phyloP scores from a whole-genome alignment of 2,888 invertebrate species.

The Cataglyphis altisquamis region DNA sequence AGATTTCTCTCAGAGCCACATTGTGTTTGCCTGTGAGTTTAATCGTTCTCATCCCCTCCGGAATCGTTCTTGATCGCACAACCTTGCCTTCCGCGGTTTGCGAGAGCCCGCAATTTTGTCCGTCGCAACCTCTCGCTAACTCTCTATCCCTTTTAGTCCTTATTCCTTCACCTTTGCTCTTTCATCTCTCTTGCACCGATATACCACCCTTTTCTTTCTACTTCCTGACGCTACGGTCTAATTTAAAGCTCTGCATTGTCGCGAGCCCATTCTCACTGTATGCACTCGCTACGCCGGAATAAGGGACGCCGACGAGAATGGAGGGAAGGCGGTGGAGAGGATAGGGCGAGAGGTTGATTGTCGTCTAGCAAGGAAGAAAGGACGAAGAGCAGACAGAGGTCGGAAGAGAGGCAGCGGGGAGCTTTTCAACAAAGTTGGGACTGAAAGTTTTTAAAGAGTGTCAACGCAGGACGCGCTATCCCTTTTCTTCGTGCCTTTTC shows the following conservation, averaged over 20 bases:
- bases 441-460: constrained; percentile 82
- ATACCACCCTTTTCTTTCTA: constrained; percentile 8
- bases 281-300: constrained; percentile 66
- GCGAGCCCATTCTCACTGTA: constrained; percentile 63
- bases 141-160: neutral
- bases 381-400: constrained; percentile 46
- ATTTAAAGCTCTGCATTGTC: constrained; percentile 79
- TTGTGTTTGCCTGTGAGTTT: constrained; percentile 66
- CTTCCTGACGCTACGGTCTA: constrained; percentile 67
- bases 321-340: neutral
- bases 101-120: constrained; percentile 73
- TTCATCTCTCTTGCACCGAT: constrained; percentile 18
- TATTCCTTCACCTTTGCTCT: neutral
- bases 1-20: constrained; percentile 41
- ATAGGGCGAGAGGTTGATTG: constrained; percentile 46
- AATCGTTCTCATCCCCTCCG: constrained; percentile 69
- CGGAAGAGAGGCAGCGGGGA: constrained; percentile 62
- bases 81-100: constrained; percentile 64
- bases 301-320: constrained; percentile 56
- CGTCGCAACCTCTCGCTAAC: neutral
- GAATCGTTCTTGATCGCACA: constrained; percentile 68
- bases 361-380: constrained; percentile 54
- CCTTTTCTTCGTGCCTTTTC: constrained; percentile 44
- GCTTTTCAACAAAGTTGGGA: constrained; percentile 80
- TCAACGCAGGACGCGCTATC: constrained; percentile 74